phyloP scores from a whole-genome alignment of 2,888 invertebrate species.

The Lochmaea crataegi region DNA sequence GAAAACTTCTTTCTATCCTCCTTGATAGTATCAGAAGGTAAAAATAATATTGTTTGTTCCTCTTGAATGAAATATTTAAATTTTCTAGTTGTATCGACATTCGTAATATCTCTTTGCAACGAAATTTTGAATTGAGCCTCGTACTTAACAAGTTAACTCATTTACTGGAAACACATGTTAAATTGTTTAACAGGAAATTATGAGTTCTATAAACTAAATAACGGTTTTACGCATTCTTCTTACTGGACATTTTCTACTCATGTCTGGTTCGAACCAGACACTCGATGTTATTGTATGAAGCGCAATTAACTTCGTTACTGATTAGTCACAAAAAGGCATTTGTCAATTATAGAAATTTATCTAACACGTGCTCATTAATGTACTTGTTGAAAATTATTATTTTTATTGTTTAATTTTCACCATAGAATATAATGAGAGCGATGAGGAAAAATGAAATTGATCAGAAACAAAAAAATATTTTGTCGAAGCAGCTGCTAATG shows the following conservation, averaged over 20 bases:
- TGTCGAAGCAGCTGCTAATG: too few relatives aligned
- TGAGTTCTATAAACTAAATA: not conserved
- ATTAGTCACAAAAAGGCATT: slow-evolving; percentile 6
- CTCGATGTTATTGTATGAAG: not conserved
- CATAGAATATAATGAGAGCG: too few relatives aligned
- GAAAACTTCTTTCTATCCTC: too few relatives aligned
- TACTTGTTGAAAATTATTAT: too few relatives aligned
- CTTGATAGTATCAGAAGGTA: too few relatives aligned
- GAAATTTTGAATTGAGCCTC: not conserved
- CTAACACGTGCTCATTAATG: too few relatives aligned
- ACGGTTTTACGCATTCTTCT: not conserved
- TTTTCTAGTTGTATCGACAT: not conserved
- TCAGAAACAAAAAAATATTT: too few relatives aligned
- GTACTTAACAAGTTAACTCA: not conserved
- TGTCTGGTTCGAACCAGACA: slow-evolving; percentile 8
- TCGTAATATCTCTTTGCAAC: not conserved
- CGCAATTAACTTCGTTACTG: slow-evolving; percentile 8
- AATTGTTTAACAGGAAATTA: slow-evolving; percentile 13
- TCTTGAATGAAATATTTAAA: not conserved
- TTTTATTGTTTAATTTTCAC: too few relatives aligned
- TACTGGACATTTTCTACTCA: slow-evolving; percentile 4
- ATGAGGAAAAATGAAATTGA: too few relatives aligned
- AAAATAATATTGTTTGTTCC: too few relatives aligned
- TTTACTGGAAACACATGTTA: not conserved
- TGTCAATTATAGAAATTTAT: not conserved